Evolutionary conservation across 2,113 vertebrate species (phyloP).

Genomic region (Hippopotamus amphibius): DNA sequence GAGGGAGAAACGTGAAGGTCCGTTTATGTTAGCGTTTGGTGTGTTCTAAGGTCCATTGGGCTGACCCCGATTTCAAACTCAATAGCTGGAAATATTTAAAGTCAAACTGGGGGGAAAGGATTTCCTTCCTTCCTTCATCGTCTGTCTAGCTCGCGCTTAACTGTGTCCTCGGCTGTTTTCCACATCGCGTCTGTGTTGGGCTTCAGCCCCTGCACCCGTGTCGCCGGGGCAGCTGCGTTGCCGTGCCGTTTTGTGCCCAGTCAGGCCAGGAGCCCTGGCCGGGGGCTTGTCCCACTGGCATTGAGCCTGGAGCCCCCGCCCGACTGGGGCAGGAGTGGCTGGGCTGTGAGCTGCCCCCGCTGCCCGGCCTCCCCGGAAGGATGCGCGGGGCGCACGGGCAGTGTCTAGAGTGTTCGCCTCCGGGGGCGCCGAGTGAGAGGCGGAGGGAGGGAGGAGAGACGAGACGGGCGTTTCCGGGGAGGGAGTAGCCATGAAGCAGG

Average conservation of each 20-base stretch:
- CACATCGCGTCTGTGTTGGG: too few relatives aligned
- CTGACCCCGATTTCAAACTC: background rate
- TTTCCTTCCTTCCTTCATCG: background rate
- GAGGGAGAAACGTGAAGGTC: background rate
- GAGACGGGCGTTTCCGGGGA: background rate
- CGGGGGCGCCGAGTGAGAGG: rapidly evolving
- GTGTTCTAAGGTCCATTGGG: background rate
- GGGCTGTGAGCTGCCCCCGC: background rate
- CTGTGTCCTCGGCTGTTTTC: background rate
- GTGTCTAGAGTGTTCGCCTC: too few relatives aligned
- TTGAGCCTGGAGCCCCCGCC: background rate
- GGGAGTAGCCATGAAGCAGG: slow-evolving; percentile 55
- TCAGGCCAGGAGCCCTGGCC: too few relatives aligned
- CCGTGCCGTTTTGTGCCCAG: background rate
- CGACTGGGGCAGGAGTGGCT: too few relatives aligned
- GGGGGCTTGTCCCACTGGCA: background rate
- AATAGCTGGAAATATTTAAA: background rate
- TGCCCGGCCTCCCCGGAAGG: background rate
- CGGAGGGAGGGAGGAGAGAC: background rate
- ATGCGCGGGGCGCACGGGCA: too few relatives aligned
- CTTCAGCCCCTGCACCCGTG: background rate
- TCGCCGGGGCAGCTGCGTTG: background rate
- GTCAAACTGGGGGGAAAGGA: background rate
- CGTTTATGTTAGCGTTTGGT: background rate
- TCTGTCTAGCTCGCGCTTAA: background rate